Percentiles rank a stretch among this genome's conserved stretches.
Conservation (phyloP, 2,797 vertebrate species). For the Coregonus ussuriensis region DNA sequence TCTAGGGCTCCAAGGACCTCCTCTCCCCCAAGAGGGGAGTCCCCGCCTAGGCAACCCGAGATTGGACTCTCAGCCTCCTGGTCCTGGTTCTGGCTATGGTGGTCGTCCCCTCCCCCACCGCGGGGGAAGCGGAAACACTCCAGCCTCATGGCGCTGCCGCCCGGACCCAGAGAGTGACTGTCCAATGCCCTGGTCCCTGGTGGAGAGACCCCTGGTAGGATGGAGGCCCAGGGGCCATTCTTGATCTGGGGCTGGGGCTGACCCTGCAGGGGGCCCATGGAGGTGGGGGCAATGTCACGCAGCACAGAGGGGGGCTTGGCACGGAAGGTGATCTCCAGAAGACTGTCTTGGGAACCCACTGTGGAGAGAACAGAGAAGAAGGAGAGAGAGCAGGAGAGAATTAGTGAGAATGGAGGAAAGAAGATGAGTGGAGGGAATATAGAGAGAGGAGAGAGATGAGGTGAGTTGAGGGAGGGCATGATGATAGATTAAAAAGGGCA, state of each 20-base stretch:
- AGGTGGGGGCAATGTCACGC: conserved; percentile 79
- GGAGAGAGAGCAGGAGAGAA: conserved; percentile 14
- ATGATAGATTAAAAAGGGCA: conserved; percentile 30
- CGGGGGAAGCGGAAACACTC: conserved; percentile 84
- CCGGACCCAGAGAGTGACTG: conserved; percentile 79
- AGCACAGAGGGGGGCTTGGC: conserved; percentile 77
- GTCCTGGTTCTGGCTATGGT: conserved; percentile 62
- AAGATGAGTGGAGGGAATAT: neutral
- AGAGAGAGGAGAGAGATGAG: neutral
- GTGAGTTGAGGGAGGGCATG: conserved; percentile 11
- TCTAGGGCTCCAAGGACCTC: conserved; percentile 89
- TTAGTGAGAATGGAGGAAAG: neutral
- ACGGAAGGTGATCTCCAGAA: conserved; percentile 95
- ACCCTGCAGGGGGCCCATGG: conserved; percentile 76
- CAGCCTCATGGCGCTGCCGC: conserved; percentile 82
- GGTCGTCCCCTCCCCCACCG: conserved; percentile 58
- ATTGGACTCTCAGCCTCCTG: conserved; percentile 50
- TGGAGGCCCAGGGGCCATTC: conserved; percentile 67
- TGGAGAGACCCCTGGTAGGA: conserved; percentile 61
- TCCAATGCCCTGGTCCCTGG: conserved; percentile 42
- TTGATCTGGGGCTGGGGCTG: conserved; percentile 61
- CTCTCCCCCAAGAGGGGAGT: conserved; percentile 66
- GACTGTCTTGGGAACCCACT: conserved; percentile 97
- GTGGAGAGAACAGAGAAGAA: conserved; percentile 25
- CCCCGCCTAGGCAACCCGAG: conserved; percentile 52